Evolutionary conservation across 2,113 vertebrate species (phyloP), one percentile per base, ranked within the genome.

Genomic region (Microcebus tavaratra): DNA sequence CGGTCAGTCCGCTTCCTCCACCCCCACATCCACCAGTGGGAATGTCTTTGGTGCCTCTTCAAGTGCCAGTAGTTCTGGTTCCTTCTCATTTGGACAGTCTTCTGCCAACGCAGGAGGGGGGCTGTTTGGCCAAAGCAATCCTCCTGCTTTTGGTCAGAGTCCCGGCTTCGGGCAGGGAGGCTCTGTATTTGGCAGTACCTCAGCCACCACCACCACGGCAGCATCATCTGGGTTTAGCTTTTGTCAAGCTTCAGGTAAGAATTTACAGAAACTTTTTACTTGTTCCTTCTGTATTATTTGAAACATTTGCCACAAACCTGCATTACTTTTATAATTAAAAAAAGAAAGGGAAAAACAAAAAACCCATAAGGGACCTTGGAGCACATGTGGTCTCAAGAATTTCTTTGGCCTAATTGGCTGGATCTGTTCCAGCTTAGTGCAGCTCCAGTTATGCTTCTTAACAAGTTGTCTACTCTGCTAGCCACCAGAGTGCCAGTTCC

Each of bases 201-300:
- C 98, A 0, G 34, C 98, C 0, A 72, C 98, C 1, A 99, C 99
- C n/a, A 99, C 99, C 12, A 99, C 99, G 0, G 98, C 99, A 0
- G 98, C 99, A 0, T 98, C 99, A 2, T 96, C 99, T 6, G 99
- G 98, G 1, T 99, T 99, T 95, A 98, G 99, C 98, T 99, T 99
- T 86, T 99, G 99, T 93, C 99, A 99, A 76, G 98, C 99, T 4
- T 98, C 99, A 96, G 99, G 99, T 99, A 96, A 99, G 99, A 57
- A 1, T 39, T 25, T 18, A 5, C 0, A 0, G 13, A n/a, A 36
- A 6, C 11, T n/a, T 53, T 72, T 36, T 11, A 25, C 86, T 76
- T 29, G 17, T 34, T 15, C 34, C 29, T 27, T 50, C 63, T 42
- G 4, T 53, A 5, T 23, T 61, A 0, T 57, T 61, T 65, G 57